These are phyloP conservation scores for Euclidia mi DNA, from an alignment of 2,888 invertebrate genomes.

Conservation along the genomic window DNA sequence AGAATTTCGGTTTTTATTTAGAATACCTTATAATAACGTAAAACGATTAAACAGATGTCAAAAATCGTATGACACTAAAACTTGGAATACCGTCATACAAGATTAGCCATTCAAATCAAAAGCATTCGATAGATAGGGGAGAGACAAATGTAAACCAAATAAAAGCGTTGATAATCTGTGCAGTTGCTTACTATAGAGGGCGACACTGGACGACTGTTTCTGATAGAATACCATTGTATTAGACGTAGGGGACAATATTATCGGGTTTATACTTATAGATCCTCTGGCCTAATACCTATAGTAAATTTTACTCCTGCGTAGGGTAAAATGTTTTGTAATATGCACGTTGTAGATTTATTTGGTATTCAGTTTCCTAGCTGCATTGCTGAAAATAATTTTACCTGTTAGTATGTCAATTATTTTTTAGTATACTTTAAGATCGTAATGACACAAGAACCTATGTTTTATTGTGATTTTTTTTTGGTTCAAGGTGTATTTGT, in stretches of 20 bases:
- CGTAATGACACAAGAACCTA: too few relatives aligned
- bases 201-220: slow-evolving; percentile 64
- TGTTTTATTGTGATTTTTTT: too few relatives aligned
- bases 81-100: slow-evolving; percentile 41
- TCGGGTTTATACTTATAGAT: slow-evolving; percentile 6
- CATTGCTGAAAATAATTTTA: too few relatives aligned
- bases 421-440: too few relatives aligned
- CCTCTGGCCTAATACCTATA: neutral
- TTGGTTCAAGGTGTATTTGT: too few relatives aligned
- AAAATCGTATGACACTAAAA: too few relatives aligned
- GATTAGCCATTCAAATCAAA: slow-evolving; percentile 76
- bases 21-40: neutral
- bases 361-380: too few relatives aligned
- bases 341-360: too few relatives aligned
- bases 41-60: slow-evolving; percentile 16
- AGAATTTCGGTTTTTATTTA: too few relatives aligned
- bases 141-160: slow-evolving; percentile 83
- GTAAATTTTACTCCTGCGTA: too few relatives aligned
- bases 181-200: slow-evolving; percentile 70
- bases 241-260: slow-evolving; percentile 44
- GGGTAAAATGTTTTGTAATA: neutral
- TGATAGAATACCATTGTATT: slow-evolving; percentile 65
- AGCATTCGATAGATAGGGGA: slow-evolving; percentile 64
- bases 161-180: slow-evolving; percentile 80
- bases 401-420: too few relatives aligned